A percentile compares a stretch with the other conserved stretches of the same genome.
Evolutionary conservation across 2,113 vertebrate species (phyloP).

Genomic region (Excalfactoria chinensis): DNA sequence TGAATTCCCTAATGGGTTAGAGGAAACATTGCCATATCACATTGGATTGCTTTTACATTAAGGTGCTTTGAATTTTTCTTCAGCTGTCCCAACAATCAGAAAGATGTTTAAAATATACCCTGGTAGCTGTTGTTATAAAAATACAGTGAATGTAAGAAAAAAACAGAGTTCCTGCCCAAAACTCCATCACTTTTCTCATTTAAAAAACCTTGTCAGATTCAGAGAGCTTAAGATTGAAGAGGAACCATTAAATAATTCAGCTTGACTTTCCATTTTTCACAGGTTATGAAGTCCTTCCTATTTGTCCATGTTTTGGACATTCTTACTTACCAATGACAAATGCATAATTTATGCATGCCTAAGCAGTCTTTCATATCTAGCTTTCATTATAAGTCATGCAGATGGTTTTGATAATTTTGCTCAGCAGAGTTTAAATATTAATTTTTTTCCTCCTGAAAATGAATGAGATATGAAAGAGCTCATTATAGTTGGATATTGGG

Average conservation of each 20-base stretch:
- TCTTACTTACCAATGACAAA: not conserved
- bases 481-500: not conserved
- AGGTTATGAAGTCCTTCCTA: not conserved
- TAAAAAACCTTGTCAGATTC: fast-evolving
- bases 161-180: not conserved
- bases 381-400: not conserved
- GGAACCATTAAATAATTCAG: not conserved
- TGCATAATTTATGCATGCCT: not conserved
- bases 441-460: not conserved
- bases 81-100: not conserved
- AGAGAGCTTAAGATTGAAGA: not conserved
- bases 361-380: not conserved
- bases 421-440: not conserved
- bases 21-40: not conserved
- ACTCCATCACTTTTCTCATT: fast-evolving
- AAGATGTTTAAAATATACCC: not conserved
- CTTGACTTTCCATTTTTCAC: not conserved
- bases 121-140: not conserved
- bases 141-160: not conserved
- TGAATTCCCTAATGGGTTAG: not conserved
- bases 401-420: not conserved
- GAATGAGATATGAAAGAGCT: not conserved
- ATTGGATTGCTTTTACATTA: not conserved
- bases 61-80: not conserved
- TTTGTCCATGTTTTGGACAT: not conserved